A percentile compares a stretch with the other conserved stretches of the same genome.
These are phyloP conservation scores for Amphibalanus amphitrite DNA, from an alignment of 1,140 invertebrate species.

Conservation along the genomic window DNA sequence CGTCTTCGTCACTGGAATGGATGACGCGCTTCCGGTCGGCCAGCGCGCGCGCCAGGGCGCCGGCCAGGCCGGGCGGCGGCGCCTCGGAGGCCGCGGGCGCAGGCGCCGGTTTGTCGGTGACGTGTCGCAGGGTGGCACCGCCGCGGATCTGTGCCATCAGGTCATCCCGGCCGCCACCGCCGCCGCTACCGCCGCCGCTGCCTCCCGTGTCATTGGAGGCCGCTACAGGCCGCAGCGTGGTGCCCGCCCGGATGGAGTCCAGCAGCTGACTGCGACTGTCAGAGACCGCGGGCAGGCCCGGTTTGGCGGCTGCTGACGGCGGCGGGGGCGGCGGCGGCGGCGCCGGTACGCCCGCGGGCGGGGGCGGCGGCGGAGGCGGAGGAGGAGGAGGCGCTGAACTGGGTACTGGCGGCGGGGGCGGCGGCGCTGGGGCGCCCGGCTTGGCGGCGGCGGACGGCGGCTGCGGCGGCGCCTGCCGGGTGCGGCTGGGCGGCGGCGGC, in stretches of 20 bases:
- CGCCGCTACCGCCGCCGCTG: neutral
- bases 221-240: neutral
- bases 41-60: slow-evolving; percentile 54
- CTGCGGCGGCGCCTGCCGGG: neutral
- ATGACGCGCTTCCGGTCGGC: slow-evolving; percentile 48
- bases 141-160: neutral
- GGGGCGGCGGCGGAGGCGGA: neutral
- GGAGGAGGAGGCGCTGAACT: neutral
- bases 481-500: neutral
- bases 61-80: slow-evolving; percentile 47
- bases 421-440: too few species aligned
- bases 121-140: neutral
- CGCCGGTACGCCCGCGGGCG: neutral
- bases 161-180: neutral
- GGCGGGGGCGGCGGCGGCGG: neutral
- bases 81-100: slow-evolving; percentile 14
- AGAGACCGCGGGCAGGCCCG: neutral
- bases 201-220: neutral
- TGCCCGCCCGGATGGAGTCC: neutral
- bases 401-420: too few species aligned
- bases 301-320: neutral
- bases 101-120: slow-evolving; percentile 12
- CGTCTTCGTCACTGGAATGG: slow-evolving; percentile 29
- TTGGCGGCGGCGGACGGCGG: neutral
- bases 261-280: neutral